phyloP scores from a whole-genome alignment of 1,140 invertebrate genomes.

The Drosophila micromelanica region DNA sequence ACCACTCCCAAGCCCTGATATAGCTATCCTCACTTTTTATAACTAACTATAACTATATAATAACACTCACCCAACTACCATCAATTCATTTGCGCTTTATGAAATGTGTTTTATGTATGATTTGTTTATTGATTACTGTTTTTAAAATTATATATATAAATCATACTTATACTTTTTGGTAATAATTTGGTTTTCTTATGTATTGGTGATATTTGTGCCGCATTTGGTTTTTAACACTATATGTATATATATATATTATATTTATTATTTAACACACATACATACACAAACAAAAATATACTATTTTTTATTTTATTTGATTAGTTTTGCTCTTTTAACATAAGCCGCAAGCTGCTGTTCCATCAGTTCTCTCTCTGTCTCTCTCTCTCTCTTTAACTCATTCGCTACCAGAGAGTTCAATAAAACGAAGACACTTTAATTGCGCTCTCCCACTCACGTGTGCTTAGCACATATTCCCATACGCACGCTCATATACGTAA shows the following conservation, averaged over 20 bases:
- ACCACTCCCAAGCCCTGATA: constrained; percentile 11
- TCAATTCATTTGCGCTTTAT: constrained; percentile 63
- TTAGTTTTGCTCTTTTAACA: constrained; percentile 23
- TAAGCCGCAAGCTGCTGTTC: constrained; percentile 31
- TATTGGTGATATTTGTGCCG: constrained; percentile 49
- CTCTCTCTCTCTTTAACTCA: constrained; percentile 3
- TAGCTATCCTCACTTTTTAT: constrained; percentile 12
- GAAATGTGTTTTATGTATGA: constrained; percentile 61
- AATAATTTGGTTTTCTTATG: constrained; percentile 44
- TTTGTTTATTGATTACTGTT: constrained; percentile 45
- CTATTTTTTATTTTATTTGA: constrained; percentile 7
- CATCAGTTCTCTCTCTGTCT: constrained; percentile 7
- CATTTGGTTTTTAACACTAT: constrained; percentile 57
- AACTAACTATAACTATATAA: constrained; percentile 25
- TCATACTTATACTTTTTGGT: constrained; percentile 26
- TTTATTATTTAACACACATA: constrained; percentile 34
- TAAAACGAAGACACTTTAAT: constrained; percentile 35
- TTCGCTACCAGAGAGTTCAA: constrained; percentile 1
- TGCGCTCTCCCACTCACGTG: constrained; percentile 11
- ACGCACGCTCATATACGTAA: constrained; percentile 14
- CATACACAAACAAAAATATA: constrained; percentile 24
- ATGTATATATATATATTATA: constrained; percentile 10
- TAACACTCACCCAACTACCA: constrained; percentile 33
- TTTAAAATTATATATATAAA: constrained; percentile 18
- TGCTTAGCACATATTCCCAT: constrained; percentile 5